Evolutionary conservation across 2,888 invertebrate genomes (phyloP), one percentile per base, ranked within the genome.

Genomic region (Drosophila anomelani): DNA sequence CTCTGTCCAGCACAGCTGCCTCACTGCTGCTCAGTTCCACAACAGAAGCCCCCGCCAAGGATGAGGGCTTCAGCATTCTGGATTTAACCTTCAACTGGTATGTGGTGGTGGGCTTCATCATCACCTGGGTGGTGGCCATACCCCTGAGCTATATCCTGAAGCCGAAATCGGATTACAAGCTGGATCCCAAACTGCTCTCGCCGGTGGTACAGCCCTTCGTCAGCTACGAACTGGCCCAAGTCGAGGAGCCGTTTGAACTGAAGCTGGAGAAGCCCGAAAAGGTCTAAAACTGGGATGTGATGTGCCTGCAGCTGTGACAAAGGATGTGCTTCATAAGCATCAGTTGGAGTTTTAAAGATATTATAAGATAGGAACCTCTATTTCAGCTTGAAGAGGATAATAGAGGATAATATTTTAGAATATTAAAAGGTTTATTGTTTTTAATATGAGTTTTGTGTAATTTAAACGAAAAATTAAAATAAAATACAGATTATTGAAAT

Each of bases 31-130:
- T 38, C 8, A 49, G 23, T 4, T 60, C 13, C 23, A 62, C 60
- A 2, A 17, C 39, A 5, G 53, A 47, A 6, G n/a, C 29, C 9
- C 39, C 51, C 0, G 1, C 2, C 9, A 29, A 29, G 4, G 74
- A 63, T 0, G 41, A 74, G 6, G 67, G 60, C 15, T 90, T 89
- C 51, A 87, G 91, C 32, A 83, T 95, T 8, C 94, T 94, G 74
- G 93, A 93, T 13, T 82, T 95, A 47, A 94, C 95, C 1, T 95
- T 94, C 88, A 93, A 94, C 89, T 95, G 94, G 93, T 95, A 95
- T 81, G 92, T 93, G 0, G 70, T 93, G 1, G 78, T 94, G 4
- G 95, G 95, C 1, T 92, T 93, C 20, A 6, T 92, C 0, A 88
- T 94, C 13, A 93, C 93, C 0, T 92, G 94, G 66, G 72, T 93